These are phyloP conservation scores for Steinernema feltiae DNA, from an alignment of 1,140 invertebrate species.

Conservation along the genomic window DNA sequence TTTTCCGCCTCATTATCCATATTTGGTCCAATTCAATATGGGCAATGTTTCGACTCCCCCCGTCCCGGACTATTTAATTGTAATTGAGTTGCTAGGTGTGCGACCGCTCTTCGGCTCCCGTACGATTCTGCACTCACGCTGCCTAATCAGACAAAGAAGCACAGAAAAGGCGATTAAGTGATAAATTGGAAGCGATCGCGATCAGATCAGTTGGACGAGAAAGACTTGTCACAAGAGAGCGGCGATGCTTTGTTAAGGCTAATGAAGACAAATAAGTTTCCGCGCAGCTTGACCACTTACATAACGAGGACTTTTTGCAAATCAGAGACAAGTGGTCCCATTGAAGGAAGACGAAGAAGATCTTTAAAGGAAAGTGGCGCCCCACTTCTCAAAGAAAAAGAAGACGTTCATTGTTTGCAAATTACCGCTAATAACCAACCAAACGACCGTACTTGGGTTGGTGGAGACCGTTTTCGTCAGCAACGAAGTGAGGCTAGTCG, in stretches of 20 bases:
- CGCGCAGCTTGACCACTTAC: neutral
- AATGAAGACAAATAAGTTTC: neutral
- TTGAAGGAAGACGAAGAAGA: neutral
- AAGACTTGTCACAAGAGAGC: too few species aligned
- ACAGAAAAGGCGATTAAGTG: too few species aligned
- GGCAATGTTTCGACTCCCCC: neutral
- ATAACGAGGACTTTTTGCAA: neutral
- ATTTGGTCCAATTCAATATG: constrained; percentile 2
- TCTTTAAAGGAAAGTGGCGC: neutral
- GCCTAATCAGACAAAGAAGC: too few species aligned
- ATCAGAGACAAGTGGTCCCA: neutral
- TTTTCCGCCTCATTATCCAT: constrained; percentile 13
- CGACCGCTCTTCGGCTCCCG: too few species aligned
- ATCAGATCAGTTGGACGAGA: too few species aligned
- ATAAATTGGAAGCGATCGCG: too few species aligned
- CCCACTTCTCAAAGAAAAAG: neutral
- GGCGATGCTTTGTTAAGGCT: too few species aligned
- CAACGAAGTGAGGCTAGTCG: neutral
- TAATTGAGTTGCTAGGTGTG: neutral
- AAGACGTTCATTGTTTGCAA: neutral
- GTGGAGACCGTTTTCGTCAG: neutral
- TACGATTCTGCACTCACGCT: too few species aligned
- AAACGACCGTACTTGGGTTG: neutral
- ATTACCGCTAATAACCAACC: neutral
- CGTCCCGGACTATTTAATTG: neutral